Base-by-base conservation (phyloP, 1,140 invertebrate species). In the Asbolus verrucosus region DNA sequence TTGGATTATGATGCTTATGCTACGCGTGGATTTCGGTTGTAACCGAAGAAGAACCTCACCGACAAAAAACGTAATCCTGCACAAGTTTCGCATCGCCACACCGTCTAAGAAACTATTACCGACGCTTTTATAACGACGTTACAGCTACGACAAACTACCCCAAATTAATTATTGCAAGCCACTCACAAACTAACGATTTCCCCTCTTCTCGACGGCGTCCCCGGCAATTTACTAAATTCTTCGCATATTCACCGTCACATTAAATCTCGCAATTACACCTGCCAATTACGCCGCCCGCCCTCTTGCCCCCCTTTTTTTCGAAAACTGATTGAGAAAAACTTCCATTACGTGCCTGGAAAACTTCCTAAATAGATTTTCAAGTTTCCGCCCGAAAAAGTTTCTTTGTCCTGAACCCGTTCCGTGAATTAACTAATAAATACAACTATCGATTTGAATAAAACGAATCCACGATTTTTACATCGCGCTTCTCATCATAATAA, bases 1-100 rank as follows among this genome's bases (percentile, higher is more conserved):
- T 65, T 46, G 67, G 61, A 73, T 73, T 69, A 65, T 70, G 67
- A 69, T 66, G 62, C 54, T 61, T 54, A 63, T 70, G 19, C 33
- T 36, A 59, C 38, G 63, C 39, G 39, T 46, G 41, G 41, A 66
- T 59, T 36, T 67, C 1, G n/a, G 46, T 33, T 27, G 31, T 60
- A 65, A 27, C 24, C 33, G 39, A 11, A 39, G 61, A 14, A 39
- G 14, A 33, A n/a, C 19, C 9, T 59, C 24, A 19, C n/a, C 24
- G 24, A 27, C 24, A 27, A 27, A 27, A 27, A 27, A 27, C 24
- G n/a, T n/a, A n/a, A n/a, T n/a, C n/a, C n/a, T n/a, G n/a, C n/a
- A n/a, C n/a, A n/a, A n/a, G n/a, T n/a, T n/a, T n/a, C n/a, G n/a
- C n/a, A n/a, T n/a, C n/a, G n/a, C n/a, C n/a, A n/a, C n/a, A n/a